A percentile compares a stretch with the other conserved stretches of the same genome.
phyloP scores from a whole-genome alignment of 2,113 vertebrate species.

The Nycticryphes semicollaris region DNA sequence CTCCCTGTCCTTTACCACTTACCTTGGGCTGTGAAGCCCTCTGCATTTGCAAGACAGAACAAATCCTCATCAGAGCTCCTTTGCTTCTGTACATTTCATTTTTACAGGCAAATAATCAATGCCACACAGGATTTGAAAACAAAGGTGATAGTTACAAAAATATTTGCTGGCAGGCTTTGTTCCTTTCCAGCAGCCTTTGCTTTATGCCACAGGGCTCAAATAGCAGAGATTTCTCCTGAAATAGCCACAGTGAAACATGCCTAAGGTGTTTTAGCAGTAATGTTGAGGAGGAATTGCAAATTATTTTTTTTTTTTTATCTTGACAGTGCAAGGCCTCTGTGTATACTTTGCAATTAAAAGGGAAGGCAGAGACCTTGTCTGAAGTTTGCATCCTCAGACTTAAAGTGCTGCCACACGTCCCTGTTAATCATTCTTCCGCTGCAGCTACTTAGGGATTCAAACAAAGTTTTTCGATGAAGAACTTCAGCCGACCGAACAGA shows the following conservation, averaged over 20 bases:
- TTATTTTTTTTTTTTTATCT: background rate
- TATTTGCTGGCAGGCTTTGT: background rate
- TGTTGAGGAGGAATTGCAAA: background rate
- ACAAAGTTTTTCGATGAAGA: background rate
- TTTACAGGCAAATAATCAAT: constrained; percentile 6
- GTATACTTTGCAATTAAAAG: background rate
- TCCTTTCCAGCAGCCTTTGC: background rate
- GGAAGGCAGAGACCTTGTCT: background rate
- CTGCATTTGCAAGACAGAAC: background rate
- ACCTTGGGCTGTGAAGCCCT: background rate
- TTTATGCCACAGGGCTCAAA: background rate
- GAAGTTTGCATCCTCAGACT: background rate
- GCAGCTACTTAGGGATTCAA: background rate
- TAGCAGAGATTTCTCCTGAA: background rate
- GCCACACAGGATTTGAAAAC: background rate
- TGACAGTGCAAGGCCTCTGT: background rate
- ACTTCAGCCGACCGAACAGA: background rate
- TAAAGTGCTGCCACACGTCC: background rate
- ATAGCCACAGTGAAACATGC: background rate
- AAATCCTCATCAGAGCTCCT: background rate
- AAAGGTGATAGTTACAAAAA: background rate
- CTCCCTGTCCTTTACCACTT: background rate
- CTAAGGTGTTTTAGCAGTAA: background rate
- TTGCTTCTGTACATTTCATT: background rate
- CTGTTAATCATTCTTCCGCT: background rate